These are phyloP conservation scores for Pegea sp. DNA, from an alignment of 23 tunicate genomes.

Conservation along the genomic window DNA sequence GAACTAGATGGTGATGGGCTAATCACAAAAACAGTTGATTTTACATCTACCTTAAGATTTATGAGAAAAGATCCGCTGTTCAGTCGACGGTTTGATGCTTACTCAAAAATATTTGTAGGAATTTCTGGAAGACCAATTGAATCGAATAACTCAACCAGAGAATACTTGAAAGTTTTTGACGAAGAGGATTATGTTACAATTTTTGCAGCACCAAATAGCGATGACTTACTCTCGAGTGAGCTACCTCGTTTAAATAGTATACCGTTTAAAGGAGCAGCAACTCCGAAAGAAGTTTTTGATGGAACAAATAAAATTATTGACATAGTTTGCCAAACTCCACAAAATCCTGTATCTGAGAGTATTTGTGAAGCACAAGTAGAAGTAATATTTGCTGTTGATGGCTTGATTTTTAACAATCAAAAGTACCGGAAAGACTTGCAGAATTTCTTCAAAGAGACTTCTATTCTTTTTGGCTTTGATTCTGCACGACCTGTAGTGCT, in stretches of 20 bases:
- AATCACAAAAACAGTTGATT: not conserved
- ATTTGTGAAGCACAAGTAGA: not conserved
- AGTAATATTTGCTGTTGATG: not conserved
- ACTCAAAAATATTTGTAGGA: not conserved
- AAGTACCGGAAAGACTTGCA: not conserved
- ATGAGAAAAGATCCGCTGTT: not conserved
- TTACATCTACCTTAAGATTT: not conserved
- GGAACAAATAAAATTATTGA: not conserved
- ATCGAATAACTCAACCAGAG: not conserved
- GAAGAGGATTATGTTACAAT: not conserved
- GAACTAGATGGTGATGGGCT: not conserved
- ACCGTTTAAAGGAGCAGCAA: not conserved
- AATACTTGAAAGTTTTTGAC: not conserved
- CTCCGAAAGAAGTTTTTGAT: not conserved
- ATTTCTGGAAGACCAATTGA: not conserved
- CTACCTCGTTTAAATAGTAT: not conserved
- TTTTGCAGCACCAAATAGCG: not conserved
- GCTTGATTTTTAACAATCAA: not conserved
- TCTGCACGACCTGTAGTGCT: not conserved
- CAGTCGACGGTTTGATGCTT: not conserved
- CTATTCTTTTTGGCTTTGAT: not conserved
- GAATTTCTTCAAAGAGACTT: not conserved
- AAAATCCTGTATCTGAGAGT: not conserved
- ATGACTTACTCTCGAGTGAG: not conserved
- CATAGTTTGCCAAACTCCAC: not conserved